A percentile compares a stretch with the other conserved stretches of the same genome.
Conservation (phyloP, 2,113 vertebrate genomes). For the Madoqua kirkii region DNA sequence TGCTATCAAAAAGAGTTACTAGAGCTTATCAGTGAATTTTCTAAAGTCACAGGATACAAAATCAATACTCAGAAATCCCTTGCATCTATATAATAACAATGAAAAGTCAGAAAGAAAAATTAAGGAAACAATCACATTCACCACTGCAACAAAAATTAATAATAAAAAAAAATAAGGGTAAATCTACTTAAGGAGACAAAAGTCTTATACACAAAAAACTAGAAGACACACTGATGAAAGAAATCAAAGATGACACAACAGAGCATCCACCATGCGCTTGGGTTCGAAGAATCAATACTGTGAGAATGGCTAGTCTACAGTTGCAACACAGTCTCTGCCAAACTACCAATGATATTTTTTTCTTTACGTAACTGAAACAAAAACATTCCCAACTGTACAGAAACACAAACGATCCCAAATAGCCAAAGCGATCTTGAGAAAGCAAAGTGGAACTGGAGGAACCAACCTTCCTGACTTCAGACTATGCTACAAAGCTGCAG, state of each 20-base stretch:
- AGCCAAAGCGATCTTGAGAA: neutral
- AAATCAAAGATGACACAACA: neutral
- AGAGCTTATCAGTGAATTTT: neutral
- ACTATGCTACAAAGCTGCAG: neutral
- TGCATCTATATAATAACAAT: neutral
- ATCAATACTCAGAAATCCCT: neutral
- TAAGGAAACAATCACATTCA: neutral
- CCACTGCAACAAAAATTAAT: neutral
- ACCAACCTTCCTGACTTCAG: neutral
- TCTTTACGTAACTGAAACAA: neutral
- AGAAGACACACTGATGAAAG: neutral
- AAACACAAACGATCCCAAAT: neutral
- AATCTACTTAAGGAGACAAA: neutral
- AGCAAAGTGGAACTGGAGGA: neutral
- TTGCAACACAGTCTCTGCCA: neutral
- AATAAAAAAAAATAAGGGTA: neutral
- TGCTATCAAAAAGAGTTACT: neutral
- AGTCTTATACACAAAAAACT: neutral
- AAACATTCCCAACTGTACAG: neutral
- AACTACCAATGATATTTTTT: neutral
- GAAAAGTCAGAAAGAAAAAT: neutral
- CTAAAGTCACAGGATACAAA: neutral
- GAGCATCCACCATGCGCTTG: accelerated
- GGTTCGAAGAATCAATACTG: neutral
- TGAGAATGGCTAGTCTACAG: neutral